Evolutionary conservation across 2,888 invertebrate species (phyloP).

Genomic region (Tiliacea citrago): DNA sequence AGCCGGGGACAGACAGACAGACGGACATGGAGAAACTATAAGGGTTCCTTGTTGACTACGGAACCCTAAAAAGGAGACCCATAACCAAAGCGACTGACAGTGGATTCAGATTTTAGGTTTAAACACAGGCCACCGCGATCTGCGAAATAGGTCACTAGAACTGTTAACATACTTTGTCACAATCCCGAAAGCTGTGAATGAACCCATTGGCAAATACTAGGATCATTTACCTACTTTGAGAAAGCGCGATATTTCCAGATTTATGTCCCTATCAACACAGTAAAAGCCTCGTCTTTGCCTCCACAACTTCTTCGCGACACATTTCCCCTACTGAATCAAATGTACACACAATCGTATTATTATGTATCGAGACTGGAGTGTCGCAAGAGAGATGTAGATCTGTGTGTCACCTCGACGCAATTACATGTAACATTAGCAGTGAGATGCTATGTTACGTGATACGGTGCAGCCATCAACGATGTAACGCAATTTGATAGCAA

Average conservation of each 20-base stretch:
- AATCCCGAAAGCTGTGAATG: conserved; percentile 27
- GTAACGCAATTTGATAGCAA: conserved; percentile 45
- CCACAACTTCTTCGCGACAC: conserved; percentile 24
- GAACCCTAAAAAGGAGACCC: no score
- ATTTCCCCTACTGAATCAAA: conserved; percentile 7
- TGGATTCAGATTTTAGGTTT: not conserved
- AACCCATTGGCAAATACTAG: conserved; percentile 27
- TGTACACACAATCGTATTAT: conserved; percentile 9
- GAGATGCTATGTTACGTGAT: conserved; percentile 55
- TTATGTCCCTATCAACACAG: conserved; percentile 14
- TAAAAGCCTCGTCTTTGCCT: conserved; percentile 26
- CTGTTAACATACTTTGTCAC: conserved; percentile 41
- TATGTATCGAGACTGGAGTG: conserved; percentile 30
- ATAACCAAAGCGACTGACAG: not conserved
- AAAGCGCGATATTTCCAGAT: conserved; percentile 25
- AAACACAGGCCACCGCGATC: not conserved
- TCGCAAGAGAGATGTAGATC: conserved; percentile 50
- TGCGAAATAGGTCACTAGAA: conserved; percentile 26
- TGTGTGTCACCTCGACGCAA: conserved; percentile 49
- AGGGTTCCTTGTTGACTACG: no score
- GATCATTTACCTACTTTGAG: conserved; percentile 30
- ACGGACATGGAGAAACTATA: no score
- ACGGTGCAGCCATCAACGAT: conserved; percentile 36
- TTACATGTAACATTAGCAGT: conserved; percentile 63
- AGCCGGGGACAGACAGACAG: no score